A percentile compares a stretch with the other conserved stretches of the same genome.
Conservation (phyloP, 30 jellyfish, hydroid and myxozoan species). For the Hydractinia echinata region DNA sequence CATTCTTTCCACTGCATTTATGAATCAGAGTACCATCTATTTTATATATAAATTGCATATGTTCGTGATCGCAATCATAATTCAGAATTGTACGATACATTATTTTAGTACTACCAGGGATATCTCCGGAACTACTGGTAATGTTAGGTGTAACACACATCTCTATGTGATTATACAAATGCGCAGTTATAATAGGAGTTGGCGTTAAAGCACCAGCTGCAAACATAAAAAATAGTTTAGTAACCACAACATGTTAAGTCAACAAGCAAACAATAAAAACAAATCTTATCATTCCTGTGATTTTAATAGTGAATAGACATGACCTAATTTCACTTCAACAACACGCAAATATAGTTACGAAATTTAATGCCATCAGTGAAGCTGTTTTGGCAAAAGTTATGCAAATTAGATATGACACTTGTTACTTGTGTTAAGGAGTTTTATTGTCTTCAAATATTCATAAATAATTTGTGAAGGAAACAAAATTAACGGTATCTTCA, state of each 20-base stretch:
- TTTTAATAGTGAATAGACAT: background rate
- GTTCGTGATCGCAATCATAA: conserved; percentile 40
- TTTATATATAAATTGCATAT: conserved; percentile 35
- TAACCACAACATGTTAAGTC: no score
- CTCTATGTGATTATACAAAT: conserved; percentile 36
- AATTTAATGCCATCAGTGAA: no score
- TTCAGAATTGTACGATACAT: conserved; percentile 14
- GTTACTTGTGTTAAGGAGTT: no score
- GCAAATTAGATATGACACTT: no score
- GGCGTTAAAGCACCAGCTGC: conserved; percentile 31
- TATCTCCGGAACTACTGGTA: conserved; percentile 16
- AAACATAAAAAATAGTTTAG: background rate
- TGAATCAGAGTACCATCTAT: conserved; percentile 52
- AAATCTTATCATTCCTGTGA: no score
- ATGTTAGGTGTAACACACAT: conserved; percentile 56
- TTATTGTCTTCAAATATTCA: background rate
- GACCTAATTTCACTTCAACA: background rate
- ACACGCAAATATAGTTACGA: no score
- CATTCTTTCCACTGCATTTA: conserved; percentile 43
- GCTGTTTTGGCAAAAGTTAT: no score
- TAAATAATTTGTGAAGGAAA: background rate
- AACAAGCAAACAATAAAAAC: no score
- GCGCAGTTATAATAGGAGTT: conserved; percentile 65
- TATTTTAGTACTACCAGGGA: conserved; percentile 33
- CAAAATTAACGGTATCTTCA: background rate